These are phyloP conservation scores for Tauraco hartlaubi DNA, from an alignment of 2,797 vertebrate species.

Conservation along the genomic window DNA sequence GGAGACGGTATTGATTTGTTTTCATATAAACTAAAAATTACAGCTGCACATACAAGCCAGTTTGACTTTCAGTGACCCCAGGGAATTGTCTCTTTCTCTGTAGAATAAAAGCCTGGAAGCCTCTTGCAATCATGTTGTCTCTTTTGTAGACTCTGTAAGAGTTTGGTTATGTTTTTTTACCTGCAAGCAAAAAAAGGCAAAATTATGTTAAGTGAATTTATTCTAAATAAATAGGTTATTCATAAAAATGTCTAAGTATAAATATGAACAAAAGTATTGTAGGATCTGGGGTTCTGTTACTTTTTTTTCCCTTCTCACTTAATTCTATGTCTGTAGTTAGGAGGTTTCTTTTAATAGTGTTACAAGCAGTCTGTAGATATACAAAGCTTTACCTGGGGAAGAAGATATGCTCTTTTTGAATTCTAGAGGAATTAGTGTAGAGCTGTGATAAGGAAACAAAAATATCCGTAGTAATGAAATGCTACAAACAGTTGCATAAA, in stretches of 20 bases:
- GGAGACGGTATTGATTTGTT: conserved; percentile 46
- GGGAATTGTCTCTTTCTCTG: conserved; percentile 57
- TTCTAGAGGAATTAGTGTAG: background rate
- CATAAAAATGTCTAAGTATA: conserved; percentile 81
- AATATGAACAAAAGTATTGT: conserved; percentile 70
- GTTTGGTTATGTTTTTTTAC: conserved; percentile 3
- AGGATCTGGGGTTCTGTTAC: conserved; percentile 38
- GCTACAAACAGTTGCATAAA: background rate
- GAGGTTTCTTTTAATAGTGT: background rate
- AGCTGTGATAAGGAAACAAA: background rate
- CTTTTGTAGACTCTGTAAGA: background rate
- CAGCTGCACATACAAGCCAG: background rate
- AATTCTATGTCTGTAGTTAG: conserved; percentile 8
- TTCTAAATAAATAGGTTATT: conserved; percentile 72
- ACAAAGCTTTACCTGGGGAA: background rate
- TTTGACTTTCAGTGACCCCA: conserved; percentile 17
- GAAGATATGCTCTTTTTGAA: background rate
- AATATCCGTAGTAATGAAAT: background rate
- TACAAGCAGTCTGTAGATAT: background rate
- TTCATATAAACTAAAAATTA: conserved; percentile 56
- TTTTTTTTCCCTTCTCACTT: background rate
- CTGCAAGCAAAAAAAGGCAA: background rate
- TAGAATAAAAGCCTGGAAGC: conserved; percentile 31
- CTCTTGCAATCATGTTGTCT: background rate
- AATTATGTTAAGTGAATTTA: conserved; percentile 47